Conservation (phyloP, 2,113 vertebrate species). For the Copsychus sechellarum region DNA sequence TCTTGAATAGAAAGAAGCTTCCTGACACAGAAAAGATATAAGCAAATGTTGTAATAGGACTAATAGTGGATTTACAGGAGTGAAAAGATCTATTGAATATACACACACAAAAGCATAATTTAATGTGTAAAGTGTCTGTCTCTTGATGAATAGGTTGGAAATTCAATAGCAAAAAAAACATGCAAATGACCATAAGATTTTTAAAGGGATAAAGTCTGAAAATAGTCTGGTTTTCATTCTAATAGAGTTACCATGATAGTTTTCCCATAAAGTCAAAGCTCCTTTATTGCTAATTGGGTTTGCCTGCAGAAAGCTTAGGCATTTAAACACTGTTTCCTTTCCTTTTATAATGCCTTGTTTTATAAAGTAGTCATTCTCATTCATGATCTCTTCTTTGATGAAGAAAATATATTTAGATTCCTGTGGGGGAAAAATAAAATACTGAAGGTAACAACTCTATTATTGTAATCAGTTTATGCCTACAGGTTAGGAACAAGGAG, state of each 20-base stretch:
- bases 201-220: slow-evolving; percentile 33
- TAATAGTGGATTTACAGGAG: slow-evolving; percentile 23
- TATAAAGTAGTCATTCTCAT: background rate
- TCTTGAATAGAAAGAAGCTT: slow-evolving; percentile 42
- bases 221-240: slow-evolving; percentile 20
- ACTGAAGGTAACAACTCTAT: background rate
- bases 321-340: background rate
- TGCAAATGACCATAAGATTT: slow-evolving; percentile 25
- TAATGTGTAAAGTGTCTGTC: slow-evolving; percentile 14
- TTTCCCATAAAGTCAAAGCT: slow-evolving; percentile 26
- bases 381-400: slow-evolving; percentile 12
- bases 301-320: background rate
- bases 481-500: background rate
- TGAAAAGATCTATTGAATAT: slow-evolving; percentile 39
- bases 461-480: background rate
- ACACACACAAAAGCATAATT: slow-evolving; percentile 29
- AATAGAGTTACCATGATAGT: background rate
- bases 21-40: slow-evolving; percentile 19
- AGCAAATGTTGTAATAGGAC: slow-evolving; percentile 13
- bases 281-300: slow-evolving; percentile 25
- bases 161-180: slow-evolving; percentile 25
- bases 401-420: slow-evolving; percentile 4
- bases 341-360: background rate
- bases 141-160: slow-evolving; percentile 39
- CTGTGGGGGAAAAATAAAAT: background rate